Conservation (phyloP, 2,797 vertebrate genomes). For the Poecilia gillii region DNA sequence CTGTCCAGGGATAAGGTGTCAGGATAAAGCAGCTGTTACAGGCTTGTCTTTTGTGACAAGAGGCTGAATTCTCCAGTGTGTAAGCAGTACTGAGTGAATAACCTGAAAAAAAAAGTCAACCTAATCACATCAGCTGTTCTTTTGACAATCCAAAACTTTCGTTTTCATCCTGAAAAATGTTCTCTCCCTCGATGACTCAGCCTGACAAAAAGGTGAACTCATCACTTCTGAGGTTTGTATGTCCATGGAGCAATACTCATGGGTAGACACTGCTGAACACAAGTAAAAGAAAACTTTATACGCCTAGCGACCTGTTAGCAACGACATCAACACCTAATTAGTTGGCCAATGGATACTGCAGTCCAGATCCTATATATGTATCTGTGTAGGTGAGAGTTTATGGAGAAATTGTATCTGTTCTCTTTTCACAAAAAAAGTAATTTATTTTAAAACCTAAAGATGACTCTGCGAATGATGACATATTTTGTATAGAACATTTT, state of each 20-base stretch:
- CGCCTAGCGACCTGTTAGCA: background rate
- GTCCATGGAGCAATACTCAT: background rate
- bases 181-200: background rate
- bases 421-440: too few species aligned
- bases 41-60: background rate
- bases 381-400: too few species aligned
- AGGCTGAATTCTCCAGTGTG: background rate
- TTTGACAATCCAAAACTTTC: background rate
- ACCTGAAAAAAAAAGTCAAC: background rate
- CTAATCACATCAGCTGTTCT: background rate
- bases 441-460: too few species aligned
- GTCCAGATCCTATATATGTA: too few species aligned
- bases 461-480: too few species aligned
- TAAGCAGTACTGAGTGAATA: constrained; percentile 1
- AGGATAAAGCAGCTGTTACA: background rate
- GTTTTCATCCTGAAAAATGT: background rate
- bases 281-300: background rate
- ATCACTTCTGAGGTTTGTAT: background rate
- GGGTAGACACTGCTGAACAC: background rate
- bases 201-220: background rate
- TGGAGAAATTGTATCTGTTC: too few species aligned
- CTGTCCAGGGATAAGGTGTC: constrained; percentile 1
- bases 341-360: background rate
- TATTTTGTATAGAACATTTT: too few species aligned
- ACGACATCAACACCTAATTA: background rate